These are phyloP conservation scores for Tragelaphus eurycerus DNA, from an alignment of 2,797 vertebrate genomes.

Conservation along the genomic window DNA sequence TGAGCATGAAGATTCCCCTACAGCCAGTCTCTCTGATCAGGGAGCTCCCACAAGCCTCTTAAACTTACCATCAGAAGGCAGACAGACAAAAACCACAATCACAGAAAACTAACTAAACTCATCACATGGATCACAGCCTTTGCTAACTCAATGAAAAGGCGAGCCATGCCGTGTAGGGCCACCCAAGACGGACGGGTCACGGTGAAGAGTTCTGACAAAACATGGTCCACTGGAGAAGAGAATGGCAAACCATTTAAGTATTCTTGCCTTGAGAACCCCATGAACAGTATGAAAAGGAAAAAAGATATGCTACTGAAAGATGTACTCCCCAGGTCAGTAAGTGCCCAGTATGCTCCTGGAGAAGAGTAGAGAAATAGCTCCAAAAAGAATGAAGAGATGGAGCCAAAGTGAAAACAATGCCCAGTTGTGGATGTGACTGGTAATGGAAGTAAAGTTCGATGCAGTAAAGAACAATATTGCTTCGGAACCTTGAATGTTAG, in stretches of 20 bases:
- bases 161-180: background rate
- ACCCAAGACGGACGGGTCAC: rapidly evolving
- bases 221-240: background rate
- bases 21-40: background rate
- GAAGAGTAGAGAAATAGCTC: background rate
- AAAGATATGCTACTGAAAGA: background rate
- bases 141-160: background rate
- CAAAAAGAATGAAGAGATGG: background rate
- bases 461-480: background rate
- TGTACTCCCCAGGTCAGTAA: background rate
- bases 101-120: background rate
- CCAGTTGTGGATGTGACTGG: background rate
- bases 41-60: background rate
- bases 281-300: background rate
- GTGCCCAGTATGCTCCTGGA: background rate
- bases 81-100: background rate
- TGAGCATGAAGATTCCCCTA: background rate
- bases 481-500: background rate
- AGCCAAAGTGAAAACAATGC: background rate
- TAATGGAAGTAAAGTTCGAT: background rate
- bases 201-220: background rate
- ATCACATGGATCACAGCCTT: background rate
- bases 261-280: background rate
- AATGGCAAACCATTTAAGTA: background rate
- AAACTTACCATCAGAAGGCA: background rate